Base-by-base conservation (phyloP, 1,140 invertebrate genomes). In the Battus philenor region DNA sequence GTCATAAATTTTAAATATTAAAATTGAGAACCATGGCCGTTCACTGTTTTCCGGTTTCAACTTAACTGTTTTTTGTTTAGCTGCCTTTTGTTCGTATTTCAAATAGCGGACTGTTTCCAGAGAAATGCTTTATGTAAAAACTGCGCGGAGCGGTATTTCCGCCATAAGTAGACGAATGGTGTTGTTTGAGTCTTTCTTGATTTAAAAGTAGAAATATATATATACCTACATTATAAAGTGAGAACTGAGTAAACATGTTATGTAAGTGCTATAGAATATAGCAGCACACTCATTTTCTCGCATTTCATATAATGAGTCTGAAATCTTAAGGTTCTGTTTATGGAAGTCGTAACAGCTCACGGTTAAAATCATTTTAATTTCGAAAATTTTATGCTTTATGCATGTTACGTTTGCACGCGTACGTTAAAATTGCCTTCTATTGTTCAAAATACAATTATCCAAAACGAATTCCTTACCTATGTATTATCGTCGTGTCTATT, bases 11-110 rank as follows among this genome's bases (percentile, higher is more conserved):
- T 4, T 20, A 34, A 36, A 36, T 36, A 20, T 18, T 36, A 36
- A 36, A 10, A 9, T 36, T 36, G 16, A 15, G 33, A 34, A 20
- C 16, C 9, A 6, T 9, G 16, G 33, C 15, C 33, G 20, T 36
- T 36, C 16, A 36, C 15, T 36, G n/a, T 9, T 36, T 36, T 36
- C 33, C 33, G 18, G 33, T 36, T 22, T 36, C 17, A 36, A 36
- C 33, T 36, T 36, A 36, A 36, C 33, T 36, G 33, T 36, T 18
- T 33, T 33, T 36, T 36, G 33, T 36, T 36, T 10, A 18, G 33
- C 17, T 36, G 1, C 15, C 33, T 36, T 20, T 36, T 36, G 33
- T 36, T 17, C 15, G 11, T 18, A 18, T 18, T 17, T 18, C 15
- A 17, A 15, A 36, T 18, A 10, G n/a, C 16, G 33, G 17, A 36